phyloP scores from a whole-genome alignment of 1,140 invertebrate genomes.

The Patella vulgata region DNA sequence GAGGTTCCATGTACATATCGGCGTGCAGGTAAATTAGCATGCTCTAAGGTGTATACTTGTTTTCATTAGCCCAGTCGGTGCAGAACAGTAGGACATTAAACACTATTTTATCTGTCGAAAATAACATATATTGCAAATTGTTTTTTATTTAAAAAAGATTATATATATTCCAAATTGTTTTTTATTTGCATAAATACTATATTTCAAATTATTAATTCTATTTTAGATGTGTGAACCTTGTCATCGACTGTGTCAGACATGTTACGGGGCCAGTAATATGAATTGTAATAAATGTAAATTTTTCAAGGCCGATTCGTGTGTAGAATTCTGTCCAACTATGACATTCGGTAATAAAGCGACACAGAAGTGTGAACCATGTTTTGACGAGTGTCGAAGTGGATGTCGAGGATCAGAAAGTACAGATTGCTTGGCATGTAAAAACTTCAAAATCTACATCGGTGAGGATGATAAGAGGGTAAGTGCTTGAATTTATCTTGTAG shows the following conservation, averaged over 20 bases:
- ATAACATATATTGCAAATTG: too few relatives aligned
- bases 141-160: too few relatives aligned
- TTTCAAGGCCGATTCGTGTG: conserved; percentile 72
- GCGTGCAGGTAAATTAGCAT: too few relatives aligned
- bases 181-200: too few relatives aligned
- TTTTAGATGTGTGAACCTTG: conserved; percentile 72
- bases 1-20: too few relatives aligned
- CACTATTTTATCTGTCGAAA: too few relatives aligned
- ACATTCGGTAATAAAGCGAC: conserved; percentile 26
- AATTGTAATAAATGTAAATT: conserved; percentile 52
- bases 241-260: conserved; percentile 88
- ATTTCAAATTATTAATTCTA: too few relatives aligned
- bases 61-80: too few relatives aligned
- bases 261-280: conserved; percentile 74
- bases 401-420: conserved; percentile 82
- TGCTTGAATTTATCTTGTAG: too few relatives aligned
- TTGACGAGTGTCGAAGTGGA: conserved; percentile 83
- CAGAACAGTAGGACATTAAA: too few relatives aligned
- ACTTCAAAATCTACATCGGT: conserved; percentile 80
- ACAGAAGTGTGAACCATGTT: conserved; percentile 42
- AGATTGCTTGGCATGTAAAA: conserved; percentile 85
- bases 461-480: conserved; percentile 56
- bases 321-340: conserved; percentile 74
- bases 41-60: too few relatives aligned
- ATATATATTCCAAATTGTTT: too few relatives aligned